Conservation (phyloP, 2,888 invertebrate species). For the Xanthia icteritia region DNA sequence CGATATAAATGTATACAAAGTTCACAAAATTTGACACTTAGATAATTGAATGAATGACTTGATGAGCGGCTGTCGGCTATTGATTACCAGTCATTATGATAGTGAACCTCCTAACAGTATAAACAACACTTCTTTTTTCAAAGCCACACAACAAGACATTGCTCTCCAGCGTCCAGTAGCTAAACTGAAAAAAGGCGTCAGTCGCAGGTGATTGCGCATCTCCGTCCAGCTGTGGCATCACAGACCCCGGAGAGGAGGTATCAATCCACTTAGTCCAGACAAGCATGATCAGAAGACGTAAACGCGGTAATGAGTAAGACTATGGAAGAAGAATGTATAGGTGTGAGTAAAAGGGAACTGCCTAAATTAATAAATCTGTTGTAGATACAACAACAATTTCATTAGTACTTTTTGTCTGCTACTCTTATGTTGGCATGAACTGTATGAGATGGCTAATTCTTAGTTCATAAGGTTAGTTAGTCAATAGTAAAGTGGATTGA, state of each 20-base stretch:
- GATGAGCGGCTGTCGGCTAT: background rate
- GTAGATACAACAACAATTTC: no score
- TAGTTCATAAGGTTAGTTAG: background rate
- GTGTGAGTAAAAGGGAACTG: background rate
- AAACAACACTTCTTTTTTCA: background rate
- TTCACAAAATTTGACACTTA: background rate
- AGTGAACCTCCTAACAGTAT: background rate
- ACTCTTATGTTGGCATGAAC: background rate
- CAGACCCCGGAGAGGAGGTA: slow-evolving; percentile 8
- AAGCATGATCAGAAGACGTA: slow-evolving; percentile 1
- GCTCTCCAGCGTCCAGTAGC: background rate
- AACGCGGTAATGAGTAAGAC: background rate
- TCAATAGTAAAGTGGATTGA: no score
- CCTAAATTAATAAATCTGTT: background rate
- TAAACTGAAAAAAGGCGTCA: background rate
- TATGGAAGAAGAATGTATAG: background rate
- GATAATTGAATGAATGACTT: background rate
- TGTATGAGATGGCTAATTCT: background rate
- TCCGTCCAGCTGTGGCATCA: slow-evolving; percentile 22
- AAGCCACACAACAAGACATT: background rate
- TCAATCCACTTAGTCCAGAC: slow-evolving; percentile 22
- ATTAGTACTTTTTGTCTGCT: background rate
- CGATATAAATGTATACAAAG: background rate
- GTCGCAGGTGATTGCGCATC: slow-evolving; percentile 9
- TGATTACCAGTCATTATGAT: background rate